phyloP scores from a whole-genome alignment of 2,888 invertebrate species.

The Ophion ellenae region DNA sequence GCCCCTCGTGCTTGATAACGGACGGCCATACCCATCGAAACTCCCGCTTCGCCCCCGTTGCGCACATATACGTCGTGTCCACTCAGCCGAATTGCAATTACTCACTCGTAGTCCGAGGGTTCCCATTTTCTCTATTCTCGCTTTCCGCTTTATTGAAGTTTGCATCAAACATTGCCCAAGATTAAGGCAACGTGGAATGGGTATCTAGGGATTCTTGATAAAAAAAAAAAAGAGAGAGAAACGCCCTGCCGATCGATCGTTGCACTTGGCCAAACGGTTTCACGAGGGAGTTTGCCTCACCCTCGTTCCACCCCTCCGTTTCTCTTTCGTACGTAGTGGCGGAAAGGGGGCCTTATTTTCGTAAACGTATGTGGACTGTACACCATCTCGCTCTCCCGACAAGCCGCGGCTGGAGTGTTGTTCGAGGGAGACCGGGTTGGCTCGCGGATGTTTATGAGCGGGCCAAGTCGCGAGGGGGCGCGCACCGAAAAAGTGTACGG shows the following conservation, averaged over 20 bases:
- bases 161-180: constrained; percentile 60
- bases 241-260: constrained; percentile 54
- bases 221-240: constrained; percentile 29
- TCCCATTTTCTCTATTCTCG: constrained; percentile 23
- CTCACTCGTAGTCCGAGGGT: constrained; percentile 40
- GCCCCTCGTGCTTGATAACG: constrained; percentile 36
- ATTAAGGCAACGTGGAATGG: constrained; percentile 54
- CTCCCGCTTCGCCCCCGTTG: not conserved
- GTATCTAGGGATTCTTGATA: constrained; percentile 46
- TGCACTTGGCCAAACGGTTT: constrained; percentile 35
- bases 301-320: not conserved
- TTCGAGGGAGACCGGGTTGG: constrained; percentile 4
- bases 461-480: constrained; percentile 57
- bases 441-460: constrained; percentile 64
- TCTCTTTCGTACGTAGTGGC: constrained; percentile 2
- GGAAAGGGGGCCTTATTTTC: constrained; percentile 23
- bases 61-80: constrained; percentile 41
- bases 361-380: constrained; percentile 31
- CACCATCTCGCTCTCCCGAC: constrained; percentile 20
- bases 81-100: constrained; percentile 63
- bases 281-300: constrained; percentile 13
- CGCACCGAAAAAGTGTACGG: constrained; percentile 35
- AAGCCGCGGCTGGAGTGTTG: constrained; percentile 40
- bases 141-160: constrained; percentile 57
- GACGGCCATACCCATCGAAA: constrained; percentile 47